Base-by-base conservation (phyloP, 2,113 vertebrate species). In the Cromileptes altivelis region DNA sequence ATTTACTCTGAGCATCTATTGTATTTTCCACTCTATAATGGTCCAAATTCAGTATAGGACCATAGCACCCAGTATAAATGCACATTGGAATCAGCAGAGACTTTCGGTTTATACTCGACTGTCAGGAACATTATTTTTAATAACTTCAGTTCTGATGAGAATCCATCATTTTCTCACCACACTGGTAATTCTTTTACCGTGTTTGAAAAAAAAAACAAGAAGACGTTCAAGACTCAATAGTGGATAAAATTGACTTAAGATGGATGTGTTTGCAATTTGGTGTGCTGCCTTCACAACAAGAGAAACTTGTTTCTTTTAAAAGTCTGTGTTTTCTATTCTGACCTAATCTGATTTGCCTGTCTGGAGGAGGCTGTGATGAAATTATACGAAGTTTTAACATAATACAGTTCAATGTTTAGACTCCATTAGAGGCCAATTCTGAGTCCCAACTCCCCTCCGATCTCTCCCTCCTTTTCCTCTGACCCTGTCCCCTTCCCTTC, bases 351-450 rank as follows among this genome's bases (percentile, higher is more conserved):
- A 6, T 56, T 86, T 70, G 49, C 15, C 47, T 79, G 50, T 75
- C 82, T 80, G 62, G 33, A 72, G 25, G 23, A 77, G 37, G 17
- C 25, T 82, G 52, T 80, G 63, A 30, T 42, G 37, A 82, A 82
- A 80, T 55, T 2, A 11, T 25, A 18, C 4, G 2, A 55, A 65
- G 45, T 53, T 85, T 65, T 52, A 79, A 76, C 0, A 70, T 56
- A 49, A 49, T 37, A 47, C 58, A 75, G 21, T 47, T 19, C 23
- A 56, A 78, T 87, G 76, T 88, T 83, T 67, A 70, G 86, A 89
- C 96, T 97, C 95, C 97, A 96, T 96, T 96, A 94, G 94, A 94
- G 95, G 96, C 96, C 96, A 91, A 89, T 86, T 92, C 92, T 88
- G 90, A 92, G 91, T 93, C 91, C 92, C 92, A 92, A 92, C 87